Percentiles rank a stretch among this genome's conserved stretches.
Conservation (phyloP, 2,888 invertebrate genomes). For the Hemithea aestivaria region DNA sequence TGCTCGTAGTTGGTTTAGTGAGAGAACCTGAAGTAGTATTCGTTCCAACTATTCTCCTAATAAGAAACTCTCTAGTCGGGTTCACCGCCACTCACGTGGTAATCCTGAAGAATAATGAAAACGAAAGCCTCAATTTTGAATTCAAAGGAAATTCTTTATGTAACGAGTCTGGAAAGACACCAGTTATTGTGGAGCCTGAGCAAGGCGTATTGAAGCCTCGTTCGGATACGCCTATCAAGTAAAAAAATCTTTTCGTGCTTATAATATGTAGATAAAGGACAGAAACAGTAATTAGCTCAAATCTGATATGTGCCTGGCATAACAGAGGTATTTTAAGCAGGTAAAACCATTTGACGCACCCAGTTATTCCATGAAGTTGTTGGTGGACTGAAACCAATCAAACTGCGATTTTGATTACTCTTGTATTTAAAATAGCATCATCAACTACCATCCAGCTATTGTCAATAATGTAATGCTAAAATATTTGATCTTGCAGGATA, state of each 20-base stretch:
- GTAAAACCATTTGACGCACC: too few relatives aligned
- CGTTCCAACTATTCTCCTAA: constrained; percentile 76
- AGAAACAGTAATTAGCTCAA: too few relatives aligned
- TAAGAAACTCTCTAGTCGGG: constrained; percentile 81
- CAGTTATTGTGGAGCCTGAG: constrained; percentile 70
- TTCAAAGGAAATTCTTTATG: constrained; percentile 76
- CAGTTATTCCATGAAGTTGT: too few relatives aligned
- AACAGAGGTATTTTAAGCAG: too few relatives aligned
- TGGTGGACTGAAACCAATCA: too few relatives aligned
- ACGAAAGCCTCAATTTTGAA: constrained; percentile 67
- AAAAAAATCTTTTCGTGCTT: constrained; percentile 28
- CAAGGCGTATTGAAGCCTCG: constrained; percentile 67
- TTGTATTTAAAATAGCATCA: too few relatives aligned
- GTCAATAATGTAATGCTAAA: constrained; percentile 12
- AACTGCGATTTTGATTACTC: too few relatives aligned
- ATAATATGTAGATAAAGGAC: too few relatives aligned
- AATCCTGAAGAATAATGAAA: constrained; percentile 76
- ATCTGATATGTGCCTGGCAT: too few relatives aligned
- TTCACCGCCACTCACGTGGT: constrained; percentile 63
- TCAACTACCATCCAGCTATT: too few relatives aligned
- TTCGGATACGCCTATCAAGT: constrained; percentile 74
- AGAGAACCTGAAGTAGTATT: constrained; percentile 82
- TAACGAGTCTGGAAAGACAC: constrained; percentile 74
- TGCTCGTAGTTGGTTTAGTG: constrained; percentile 82
- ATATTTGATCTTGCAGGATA: constrained; percentile 55